phyloP scores from a whole-genome alignment of 2,113 vertebrate species.

The Tyto alba region DNA sequence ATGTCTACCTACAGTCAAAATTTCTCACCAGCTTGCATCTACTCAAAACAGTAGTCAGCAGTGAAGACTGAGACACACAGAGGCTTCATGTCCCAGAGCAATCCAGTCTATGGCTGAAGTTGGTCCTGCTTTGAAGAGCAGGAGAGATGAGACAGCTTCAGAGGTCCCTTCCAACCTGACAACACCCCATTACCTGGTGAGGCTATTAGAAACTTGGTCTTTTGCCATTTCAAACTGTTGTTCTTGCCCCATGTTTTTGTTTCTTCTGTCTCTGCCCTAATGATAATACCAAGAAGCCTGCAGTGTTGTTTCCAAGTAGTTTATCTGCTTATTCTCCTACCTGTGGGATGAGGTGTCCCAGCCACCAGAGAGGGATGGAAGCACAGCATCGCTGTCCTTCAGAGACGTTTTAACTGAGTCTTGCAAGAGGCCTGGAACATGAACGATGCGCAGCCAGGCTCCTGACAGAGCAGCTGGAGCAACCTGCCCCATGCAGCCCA shows the following conservation, averaged over 20 bases:
- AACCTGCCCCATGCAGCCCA: neutral
- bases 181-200: neutral
- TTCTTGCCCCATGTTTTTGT: neutral
- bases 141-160: neutral
- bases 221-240: neutral
- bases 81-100: neutral
- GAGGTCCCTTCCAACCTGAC: neutral
- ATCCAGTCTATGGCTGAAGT: fast-evolving
- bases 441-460: neutral
- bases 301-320: neutral
- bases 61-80: fast-evolving
- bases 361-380: neutral
- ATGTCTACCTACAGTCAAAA: neutral
- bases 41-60: neutral
- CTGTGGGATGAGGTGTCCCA: neutral
- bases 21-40: neutral
- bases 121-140: neutral
- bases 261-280: neutral
- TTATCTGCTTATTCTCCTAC: neutral
- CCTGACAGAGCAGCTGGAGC: neutral
- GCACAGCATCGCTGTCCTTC: neutral
- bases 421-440: neutral
- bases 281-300: neutral
- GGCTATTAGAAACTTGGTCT: neutral
- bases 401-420: fast-evolving